Evolutionary conservation across 2,888 invertebrate genomes (phyloP), one percentile per base, ranked within the genome.

Genomic region (Cataglyphis rosenhaueri): DNA sequence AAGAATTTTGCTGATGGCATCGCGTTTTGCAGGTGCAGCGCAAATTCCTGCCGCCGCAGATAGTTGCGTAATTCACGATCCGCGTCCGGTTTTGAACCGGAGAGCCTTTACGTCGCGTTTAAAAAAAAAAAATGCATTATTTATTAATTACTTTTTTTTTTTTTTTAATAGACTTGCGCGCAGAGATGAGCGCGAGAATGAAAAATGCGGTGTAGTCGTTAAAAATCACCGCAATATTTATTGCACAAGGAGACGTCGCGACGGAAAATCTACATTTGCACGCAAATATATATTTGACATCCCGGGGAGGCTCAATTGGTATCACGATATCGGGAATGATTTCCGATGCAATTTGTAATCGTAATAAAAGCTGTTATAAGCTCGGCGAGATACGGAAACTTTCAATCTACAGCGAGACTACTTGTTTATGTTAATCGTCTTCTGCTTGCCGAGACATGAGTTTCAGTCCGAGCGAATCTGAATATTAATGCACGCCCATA

Each of bases 1-100:
- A 81, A 75, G 75, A 82, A 82, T 82, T 82, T 76, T 35, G 81
- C 81, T 82, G 81, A 82, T 74, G 38, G 57, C 65, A 64, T 76
- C 76, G 76, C 76, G 25, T 82, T 82, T 75, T 48, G 59, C 78
- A 71, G 71, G 78, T 78, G 71, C 71, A 44, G 35, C 78, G 78
- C 59, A 18, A 79, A 79, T 79, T 71, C 44, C 57, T 57, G 70
- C 2, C 59, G 38, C 9, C 32, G 78, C 59, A 79, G 32, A 32
- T 59, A n/a, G 44, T 71, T 71, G 71, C 59, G 71, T 78, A 78
- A 78, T 70, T 21, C 21, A 55, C 29, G 55, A 76, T 76, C 70
- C 70, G 70, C 32, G 32, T 78, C 78, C 70, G 70, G 57, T 78
- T 41, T 29, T 70, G 21, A 70, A 52, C n/a, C n/a, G 32, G 57